These are phyloP conservation scores for Osmerus mordax DNA, from an alignment of 2,113 vertebrate species.

Conservation along the genomic window DNA sequence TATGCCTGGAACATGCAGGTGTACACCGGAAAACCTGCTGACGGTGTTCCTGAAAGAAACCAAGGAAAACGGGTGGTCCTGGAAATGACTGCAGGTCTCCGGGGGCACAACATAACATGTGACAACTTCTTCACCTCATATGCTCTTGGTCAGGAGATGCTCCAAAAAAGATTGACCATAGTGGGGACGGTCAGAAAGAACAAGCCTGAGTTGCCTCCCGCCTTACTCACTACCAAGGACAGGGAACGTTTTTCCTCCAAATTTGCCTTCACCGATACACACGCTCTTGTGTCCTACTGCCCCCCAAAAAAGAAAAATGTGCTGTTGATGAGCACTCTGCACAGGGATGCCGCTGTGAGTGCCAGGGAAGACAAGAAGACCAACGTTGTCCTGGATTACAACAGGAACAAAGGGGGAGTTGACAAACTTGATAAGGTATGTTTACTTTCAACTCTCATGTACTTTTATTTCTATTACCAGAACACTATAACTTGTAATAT, in stretches of 20 bases:
- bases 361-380: conserved; percentile 26
- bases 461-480: conserved; percentile 7
- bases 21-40: too few relatives aligned
- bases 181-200: too few relatives aligned
- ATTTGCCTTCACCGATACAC: conserved; percentile 8
- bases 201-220: too few relatives aligned
- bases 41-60: too few relatives aligned
- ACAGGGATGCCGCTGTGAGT: conserved; percentile 20
- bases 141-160: conserved; percentile 14
- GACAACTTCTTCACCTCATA: too few relatives aligned
- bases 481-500: conserved; percentile 9
- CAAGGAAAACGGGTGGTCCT: too few relatives aligned
- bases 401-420: conserved; percentile 28
- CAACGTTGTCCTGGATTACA: conserved; percentile 28
- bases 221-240: conserved; percentile 8
- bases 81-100: too few relatives aligned
- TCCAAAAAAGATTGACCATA: not conserved
- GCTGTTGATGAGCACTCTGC: conserved; percentile 33
- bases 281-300: conserved; percentile 8
- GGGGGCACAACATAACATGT: too few relatives aligned
- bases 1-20: too few relatives aligned
- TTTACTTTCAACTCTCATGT: conserved; percentile 11
- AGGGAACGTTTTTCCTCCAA: conserved; percentile 13
- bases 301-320: conserved; percentile 31
- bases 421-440: conserved; percentile 31